phyloP scores from a whole-genome alignment of 2,797 vertebrate species.

The Chrosomus eos region DNA sequence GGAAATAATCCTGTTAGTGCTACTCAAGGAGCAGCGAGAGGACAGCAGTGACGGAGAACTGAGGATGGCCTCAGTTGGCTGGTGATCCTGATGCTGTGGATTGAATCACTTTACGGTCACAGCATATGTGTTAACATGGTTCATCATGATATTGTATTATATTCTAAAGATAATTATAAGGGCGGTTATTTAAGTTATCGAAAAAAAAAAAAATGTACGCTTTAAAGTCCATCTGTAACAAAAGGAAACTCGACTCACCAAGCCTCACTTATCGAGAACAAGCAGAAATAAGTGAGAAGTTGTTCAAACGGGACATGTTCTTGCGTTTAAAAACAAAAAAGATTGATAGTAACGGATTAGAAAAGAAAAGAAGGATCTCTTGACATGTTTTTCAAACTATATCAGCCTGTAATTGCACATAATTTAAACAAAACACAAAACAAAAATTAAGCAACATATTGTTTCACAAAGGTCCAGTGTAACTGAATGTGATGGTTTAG shows the following conservation, averaged over 20 bases:
- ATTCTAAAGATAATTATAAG: background rate
- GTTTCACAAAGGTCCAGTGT: background rate
- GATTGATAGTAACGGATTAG: background rate
- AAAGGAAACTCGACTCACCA: background rate
- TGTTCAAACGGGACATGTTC: background rate
- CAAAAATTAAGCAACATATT: background rate
- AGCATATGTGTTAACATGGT: background rate
- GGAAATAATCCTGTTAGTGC: conserved; percentile 21
- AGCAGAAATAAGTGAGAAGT: background rate
- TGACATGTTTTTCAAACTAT: no score
- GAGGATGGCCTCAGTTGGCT: background rate
- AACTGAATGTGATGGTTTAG: background rate
- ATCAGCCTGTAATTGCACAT: background rate
- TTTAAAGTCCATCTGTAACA: background rate
- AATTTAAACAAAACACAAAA: background rate
- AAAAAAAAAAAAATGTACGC: background rate
- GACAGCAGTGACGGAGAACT: conserved; percentile 1
- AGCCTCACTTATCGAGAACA: background rate
- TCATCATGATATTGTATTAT: background rate
- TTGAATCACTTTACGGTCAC: background rate
- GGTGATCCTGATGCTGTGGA: background rate
- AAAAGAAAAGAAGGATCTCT: background rate
- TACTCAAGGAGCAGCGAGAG: conserved; percentile 24
- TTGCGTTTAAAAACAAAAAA: background rate
- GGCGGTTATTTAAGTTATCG: background rate